phyloP scores from a whole-genome alignment of 2,888 invertebrate genomes.

The Anoncus sp. region DNA sequence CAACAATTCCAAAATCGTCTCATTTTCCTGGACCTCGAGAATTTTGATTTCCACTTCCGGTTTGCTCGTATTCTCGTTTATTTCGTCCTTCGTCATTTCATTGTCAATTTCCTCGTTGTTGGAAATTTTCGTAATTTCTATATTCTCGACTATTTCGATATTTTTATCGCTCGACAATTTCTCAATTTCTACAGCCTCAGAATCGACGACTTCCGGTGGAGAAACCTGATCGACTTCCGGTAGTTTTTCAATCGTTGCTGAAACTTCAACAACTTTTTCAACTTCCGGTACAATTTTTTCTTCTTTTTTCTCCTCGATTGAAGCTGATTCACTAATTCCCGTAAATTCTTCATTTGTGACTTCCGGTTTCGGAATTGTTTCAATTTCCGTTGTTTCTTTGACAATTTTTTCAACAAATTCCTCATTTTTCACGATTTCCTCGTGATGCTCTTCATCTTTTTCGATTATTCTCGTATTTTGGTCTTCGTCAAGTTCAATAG shows the following conservation, averaged over 20 bases:
- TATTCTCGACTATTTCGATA: background rate
- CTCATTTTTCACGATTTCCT: too few relatives aligned
- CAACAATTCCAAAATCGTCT: too few relatives aligned
- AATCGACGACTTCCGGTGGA: background rate
- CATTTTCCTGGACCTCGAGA: constrained; percentile 11
- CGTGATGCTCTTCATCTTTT: too few relatives aligned
- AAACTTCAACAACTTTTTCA: background rate
- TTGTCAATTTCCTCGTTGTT: background rate
- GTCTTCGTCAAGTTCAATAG: too few relatives aligned
- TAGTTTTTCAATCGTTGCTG: background rate
- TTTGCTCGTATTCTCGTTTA: background rate
- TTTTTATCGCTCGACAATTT: background rate
- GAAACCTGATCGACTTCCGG: background rate
- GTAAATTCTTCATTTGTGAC: constrained; percentile 16
- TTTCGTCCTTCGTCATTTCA: constrained; percentile 5
- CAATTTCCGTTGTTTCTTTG: background rate
- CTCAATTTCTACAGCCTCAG: background rate
- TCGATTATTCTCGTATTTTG: too few relatives aligned
- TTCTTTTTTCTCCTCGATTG: constrained; percentile 40
- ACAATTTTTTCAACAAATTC: too few relatives aligned
- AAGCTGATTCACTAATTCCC: background rate
- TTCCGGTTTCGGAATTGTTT: too few relatives aligned
- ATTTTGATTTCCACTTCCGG: background rate
- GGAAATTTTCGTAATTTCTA: background rate
- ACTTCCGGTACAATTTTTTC: constrained; percentile 59